Base-by-base conservation (phyloP, 1,140 invertebrate genomes). In the Drosophila arizonae region DNA sequence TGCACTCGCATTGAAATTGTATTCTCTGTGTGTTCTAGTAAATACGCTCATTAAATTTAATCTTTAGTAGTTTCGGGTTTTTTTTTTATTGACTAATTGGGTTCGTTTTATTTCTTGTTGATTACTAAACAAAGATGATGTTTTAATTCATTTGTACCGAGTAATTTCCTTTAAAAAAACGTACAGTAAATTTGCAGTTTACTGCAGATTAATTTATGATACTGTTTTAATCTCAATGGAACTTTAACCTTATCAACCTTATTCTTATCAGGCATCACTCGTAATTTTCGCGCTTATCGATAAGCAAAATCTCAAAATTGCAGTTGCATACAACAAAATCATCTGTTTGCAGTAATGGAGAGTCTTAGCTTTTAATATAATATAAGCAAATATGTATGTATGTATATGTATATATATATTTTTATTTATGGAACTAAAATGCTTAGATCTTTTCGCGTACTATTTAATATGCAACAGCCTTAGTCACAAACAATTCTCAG, bases 41-140 rank as follows among this genome's bases (percentile, higher is more conserved):
- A 78, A 70, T 80, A 61, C 72, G 73, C 76, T 87, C 76, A 87
- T 87, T 86, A 87, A 76, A 82, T 82, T 79, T 70, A 86, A 86
- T 77, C 79, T 73, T 64, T 60, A 50, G 52, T 65, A 76, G 48
- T 76, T 55, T 43, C 41, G 36, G 30, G 21, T 15, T 67, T 43
- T 21, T 26, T 26, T 66, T 74, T 70, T 65, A 58, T 58, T 21
- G 60, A 66, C 72, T 65, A 36, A 69, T 21, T 33, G 33, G 33
- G 33, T 33, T 33, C 2, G 33, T 33, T 33, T 5, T 10, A 6
- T 33, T 33, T 5, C 5, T 33, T 2, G 1, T 24, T 24, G 21
- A 24, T 2, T 24, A 24, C 21, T 1, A 33, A 10, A 33, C 33
- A 33, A 33, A 33, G 33, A 33, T 24, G 21, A 24, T 24, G 21